phyloP scores from a whole-genome alignment of 1,140 invertebrate species.

The Daktulosphaira vitifoliae region DNA sequence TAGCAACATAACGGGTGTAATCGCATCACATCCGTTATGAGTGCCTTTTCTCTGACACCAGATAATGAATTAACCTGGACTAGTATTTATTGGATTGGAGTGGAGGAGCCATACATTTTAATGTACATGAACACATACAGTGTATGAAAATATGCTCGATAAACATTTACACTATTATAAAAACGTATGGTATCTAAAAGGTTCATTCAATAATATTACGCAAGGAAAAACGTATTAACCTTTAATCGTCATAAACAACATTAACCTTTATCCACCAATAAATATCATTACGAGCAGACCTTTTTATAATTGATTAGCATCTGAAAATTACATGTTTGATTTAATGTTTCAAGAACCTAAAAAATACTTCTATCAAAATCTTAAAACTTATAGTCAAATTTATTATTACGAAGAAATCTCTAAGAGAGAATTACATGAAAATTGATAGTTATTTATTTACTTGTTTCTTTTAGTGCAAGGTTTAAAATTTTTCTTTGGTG shows the following conservation, averaged over 20 bases:
- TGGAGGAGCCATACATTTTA: too few relatives aligned
- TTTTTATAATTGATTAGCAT: constrained; percentile 29
- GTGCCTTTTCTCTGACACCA: constrained; percentile 30
- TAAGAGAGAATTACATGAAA: too few relatives aligned
- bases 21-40: constrained; percentile 33
- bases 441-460: too few relatives aligned
- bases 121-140: not conserved
- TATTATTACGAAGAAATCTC: too few relatives aligned
- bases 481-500: too few relatives aligned
- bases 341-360: too few relatives aligned
- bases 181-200: constrained; percentile 5
- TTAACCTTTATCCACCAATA: constrained; percentile 25
- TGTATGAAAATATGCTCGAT: not conserved
- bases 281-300: not conserved
- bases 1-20: constrained; percentile 31
- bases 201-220: constrained; percentile 18
- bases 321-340: too few relatives aligned
- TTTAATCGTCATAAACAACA: constrained; percentile 17
- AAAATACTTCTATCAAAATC: too few relatives aligned
- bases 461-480: too few relatives aligned
- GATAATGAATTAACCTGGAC: constrained; percentile 33
- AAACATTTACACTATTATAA: constrained; percentile 7
- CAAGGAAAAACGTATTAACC: constrained; percentile 19
- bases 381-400: too few relatives aligned
- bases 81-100: constrained; percentile 22